A percentile compares a stretch with the other conserved stretches of the same genome.
Conservation (phyloP, 2,113 vertebrate species). For the Tapirus terrestris region DNA sequence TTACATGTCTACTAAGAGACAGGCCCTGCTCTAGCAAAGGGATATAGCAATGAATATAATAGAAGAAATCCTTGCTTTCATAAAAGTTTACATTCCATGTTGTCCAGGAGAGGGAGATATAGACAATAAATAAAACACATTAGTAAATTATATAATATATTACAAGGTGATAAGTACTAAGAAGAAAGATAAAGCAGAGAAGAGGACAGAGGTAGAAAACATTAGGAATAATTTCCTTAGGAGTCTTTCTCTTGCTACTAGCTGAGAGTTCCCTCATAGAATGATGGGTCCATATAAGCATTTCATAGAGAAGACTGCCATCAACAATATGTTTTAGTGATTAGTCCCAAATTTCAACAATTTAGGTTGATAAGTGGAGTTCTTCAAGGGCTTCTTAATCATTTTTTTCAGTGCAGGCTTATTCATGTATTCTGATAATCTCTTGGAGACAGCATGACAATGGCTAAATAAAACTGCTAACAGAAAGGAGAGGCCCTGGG, state of each 20-base stretch:
- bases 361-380: neutral
- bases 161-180: neutral
- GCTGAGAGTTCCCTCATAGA: neutral
- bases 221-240: neutral
- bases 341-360: neutral
- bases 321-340: neutral
- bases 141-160: neutral
- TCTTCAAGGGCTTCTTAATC: neutral
- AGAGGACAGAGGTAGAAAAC: neutral
- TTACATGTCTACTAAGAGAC: neutral
- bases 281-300: neutral
- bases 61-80: neutral
- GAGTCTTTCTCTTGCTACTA: neutral
- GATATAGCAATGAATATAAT: neutral
- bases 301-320: neutral
- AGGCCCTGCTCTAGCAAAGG: neutral
- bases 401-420: neutral
- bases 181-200: neutral
- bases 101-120: neutral
- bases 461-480: neutral
- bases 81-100: neutral
- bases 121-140: neutral
- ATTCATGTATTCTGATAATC: neutral
- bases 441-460: neutral
- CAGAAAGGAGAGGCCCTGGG: neutral